These are phyloP conservation scores for Chlamydotis undulata DNA, from an alignment of 2,113 vertebrate genomes.

Conservation along the genomic window DNA sequence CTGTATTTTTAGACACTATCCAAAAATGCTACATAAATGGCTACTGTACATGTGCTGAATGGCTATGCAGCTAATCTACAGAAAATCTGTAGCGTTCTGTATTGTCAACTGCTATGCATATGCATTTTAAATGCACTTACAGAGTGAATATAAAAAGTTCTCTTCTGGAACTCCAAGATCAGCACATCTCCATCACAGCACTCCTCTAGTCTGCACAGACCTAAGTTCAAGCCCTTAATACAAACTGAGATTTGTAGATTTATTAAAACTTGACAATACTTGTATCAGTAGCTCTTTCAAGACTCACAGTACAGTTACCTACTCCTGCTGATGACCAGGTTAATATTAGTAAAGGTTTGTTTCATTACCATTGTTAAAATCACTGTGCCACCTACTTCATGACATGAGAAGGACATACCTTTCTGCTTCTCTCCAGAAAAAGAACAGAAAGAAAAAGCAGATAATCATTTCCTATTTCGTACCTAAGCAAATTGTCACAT, in stretches of 20 bases:
- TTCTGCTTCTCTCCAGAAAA: background rate
- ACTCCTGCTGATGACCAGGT: background rate
- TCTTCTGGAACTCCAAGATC: background rate
- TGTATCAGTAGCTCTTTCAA: background rate
- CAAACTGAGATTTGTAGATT: background rate
- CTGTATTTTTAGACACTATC: background rate
- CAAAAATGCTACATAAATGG: background rate
- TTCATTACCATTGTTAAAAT: background rate
- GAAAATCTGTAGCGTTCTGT: background rate
- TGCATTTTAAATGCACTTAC: background rate
- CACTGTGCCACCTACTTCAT: background rate
- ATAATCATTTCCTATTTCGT: background rate
- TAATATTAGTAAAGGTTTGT: background rate
- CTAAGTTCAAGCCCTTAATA: background rate
- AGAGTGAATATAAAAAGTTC: background rate
- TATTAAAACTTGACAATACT: background rate
- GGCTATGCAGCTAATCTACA: background rate
- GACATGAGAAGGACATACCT: background rate
- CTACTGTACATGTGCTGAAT: background rate
- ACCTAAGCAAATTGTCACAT: background rate
- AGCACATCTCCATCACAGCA: background rate
- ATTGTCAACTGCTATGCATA: background rate
- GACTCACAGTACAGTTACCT: background rate
- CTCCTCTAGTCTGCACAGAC: background rate
- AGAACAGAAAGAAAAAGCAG: background rate